Evolutionary conservation across 2,113 vertebrate species (phyloP), one percentile per base, ranked within the genome.

Genomic region (Calypte anna): DNA sequence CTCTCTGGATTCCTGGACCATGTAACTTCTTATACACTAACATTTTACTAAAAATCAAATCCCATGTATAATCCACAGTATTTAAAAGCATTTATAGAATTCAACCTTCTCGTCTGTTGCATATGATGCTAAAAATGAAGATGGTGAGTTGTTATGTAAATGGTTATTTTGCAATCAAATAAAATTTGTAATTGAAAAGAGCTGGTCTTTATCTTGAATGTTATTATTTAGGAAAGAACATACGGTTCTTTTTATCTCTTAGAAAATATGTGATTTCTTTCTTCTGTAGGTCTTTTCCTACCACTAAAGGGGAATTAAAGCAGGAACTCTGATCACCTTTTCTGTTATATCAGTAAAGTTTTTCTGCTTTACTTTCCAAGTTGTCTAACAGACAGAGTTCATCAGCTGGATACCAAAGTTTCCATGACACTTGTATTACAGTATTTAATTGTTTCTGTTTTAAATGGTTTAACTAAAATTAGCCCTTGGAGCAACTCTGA

Each of bases 341-440:
- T 80, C 28, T 91, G 25, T 81, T 80, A 22, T 80, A 75, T 76
- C 96, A 88, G 61, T 94, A 94, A 95, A 93, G 44, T 14, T 64
- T 58, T 93, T 80, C 62, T 83, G n/a, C 74, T 83, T 16, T 70
- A 50, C 62, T 96, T 94, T 96, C 43, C 61, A 94, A 67, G 46
- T 91, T 83, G 15, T 33, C 83, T 90, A 87, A 94, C 59, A 12
- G 94, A 88, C 80, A 72, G 54, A 74, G 66, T 86, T 91, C 4
- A 16, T 73, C 58, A 73, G 44, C 23, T 90, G 44, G 44, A 82
- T 91, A 33, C 23, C 57, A 64, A 81, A 54, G 69, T 83, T 91
- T 91, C 19, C 12, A 74, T 89, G 78, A 66, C 82, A 72, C 28
- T 94, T 93, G 44, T 76, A 53, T 73, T 58, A 66, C 30, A 53